Percentiles rank a stretch among this genome's conserved stretches.
phyloP scores from a whole-genome alignment of 2,888 invertebrate species.

The Drosophila kambysellisi region DNA sequence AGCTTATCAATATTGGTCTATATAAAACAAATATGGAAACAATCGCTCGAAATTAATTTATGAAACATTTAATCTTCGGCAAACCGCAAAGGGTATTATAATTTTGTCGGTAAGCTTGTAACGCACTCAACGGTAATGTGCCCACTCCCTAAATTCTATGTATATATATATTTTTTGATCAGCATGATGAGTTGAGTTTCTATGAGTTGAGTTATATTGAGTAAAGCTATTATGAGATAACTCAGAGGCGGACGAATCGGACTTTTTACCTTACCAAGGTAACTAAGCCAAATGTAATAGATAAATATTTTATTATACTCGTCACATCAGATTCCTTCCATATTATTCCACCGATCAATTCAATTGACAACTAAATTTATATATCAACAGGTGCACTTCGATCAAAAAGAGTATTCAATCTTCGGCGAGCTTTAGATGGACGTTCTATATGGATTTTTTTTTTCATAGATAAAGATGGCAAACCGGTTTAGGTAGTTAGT shows the following conservation, averaged over 20 bases:
- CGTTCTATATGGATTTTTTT: neutral
- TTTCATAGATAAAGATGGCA: neutral
- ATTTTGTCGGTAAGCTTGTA: neutral
- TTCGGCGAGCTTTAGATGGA: neutral
- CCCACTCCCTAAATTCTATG: neutral
- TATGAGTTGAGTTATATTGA: too few species aligned
- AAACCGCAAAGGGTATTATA: neutral
- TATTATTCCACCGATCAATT: neutral
- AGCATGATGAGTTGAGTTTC: neutral
- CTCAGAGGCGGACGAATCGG: neutral
- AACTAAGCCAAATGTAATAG: neutral
- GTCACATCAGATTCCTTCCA: neutral
- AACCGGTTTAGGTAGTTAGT: constrained; percentile 29
- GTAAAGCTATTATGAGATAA: neutral
- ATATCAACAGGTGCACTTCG: neutral
- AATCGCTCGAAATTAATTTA: neutral
- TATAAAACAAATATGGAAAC: neutral
- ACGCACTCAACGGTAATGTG: neutral
- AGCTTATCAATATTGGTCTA: neutral
- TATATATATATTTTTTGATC: neutral
- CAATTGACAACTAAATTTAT: neutral
- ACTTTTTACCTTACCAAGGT: neutral
- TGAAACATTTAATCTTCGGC: neutral
- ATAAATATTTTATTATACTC: neutral
- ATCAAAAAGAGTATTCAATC: neutral